Conservation (phyloP, 2,888 invertebrate species). For the Taenaris catops region DNA sequence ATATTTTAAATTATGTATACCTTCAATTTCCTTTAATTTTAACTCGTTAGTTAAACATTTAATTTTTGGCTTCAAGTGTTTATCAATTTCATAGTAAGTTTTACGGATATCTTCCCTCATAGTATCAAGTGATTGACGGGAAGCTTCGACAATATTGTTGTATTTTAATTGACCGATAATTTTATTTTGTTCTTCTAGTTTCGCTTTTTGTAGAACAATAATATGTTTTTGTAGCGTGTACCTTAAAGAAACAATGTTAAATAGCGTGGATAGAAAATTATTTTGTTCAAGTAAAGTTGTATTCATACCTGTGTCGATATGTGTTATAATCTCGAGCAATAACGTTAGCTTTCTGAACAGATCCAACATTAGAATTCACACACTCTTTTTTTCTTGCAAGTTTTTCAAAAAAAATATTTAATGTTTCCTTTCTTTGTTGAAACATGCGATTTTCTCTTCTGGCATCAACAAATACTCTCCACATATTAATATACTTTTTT, state of each 20-base stretch:
- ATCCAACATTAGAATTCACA: constrained; percentile 31
- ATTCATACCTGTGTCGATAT: constrained; percentile 58
- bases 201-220: constrained; percentile 85
- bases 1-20: constrained; percentile 22
- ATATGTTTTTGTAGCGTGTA: constrained; percentile 86
- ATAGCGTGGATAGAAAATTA: too few species aligned
- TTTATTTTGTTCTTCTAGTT: constrained; percentile 85
- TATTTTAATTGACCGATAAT: constrained; percentile 86
- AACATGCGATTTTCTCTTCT: constrained; percentile 39
- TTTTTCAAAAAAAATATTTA: constrained; percentile 59
- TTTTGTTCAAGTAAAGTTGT: too few species aligned
- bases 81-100: constrained; percentile 76
- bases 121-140: constrained; percentile 76
- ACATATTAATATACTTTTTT: constrained; percentile 51
- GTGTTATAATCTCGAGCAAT: constrained; percentile 52
- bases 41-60: constrained; percentile 72
- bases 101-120: constrained; percentile 79
- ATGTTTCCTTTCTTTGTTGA: constrained; percentile 45
- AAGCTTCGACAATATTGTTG: constrained; percentile 83
- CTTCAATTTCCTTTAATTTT: constrained; percentile 62
- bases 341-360: constrained; percentile 42
- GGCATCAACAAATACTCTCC: constrained; percentile 44
- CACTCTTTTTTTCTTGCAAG: constrained; percentile 51
- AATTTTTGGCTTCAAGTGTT: constrained; percentile 77
- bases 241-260: constrained; percentile 53